Evolutionary conservation across 2,888 invertebrate species (phyloP).

Genomic region (Morpho deidamia): DNA sequence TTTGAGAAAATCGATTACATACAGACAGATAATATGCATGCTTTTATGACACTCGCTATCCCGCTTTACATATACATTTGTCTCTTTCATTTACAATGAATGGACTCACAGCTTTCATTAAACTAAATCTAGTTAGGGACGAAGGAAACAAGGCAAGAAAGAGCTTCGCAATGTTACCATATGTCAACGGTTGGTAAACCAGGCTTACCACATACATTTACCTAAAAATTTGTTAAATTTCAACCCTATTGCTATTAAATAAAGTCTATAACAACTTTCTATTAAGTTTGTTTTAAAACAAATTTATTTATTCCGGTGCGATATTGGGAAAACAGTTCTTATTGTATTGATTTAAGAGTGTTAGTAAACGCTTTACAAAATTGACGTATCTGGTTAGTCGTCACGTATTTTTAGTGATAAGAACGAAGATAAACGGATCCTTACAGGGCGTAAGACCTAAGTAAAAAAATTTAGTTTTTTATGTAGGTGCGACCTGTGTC

Average conservation of each 20-base stretch:
- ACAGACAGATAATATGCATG: neutral
- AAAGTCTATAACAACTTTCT: constrained; percentile 1
- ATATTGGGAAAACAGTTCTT: constrained; percentile 30
- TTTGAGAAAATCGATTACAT: no score
- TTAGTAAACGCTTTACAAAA: constrained; percentile 7
- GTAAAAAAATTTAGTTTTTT: neutral
- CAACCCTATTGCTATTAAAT: neutral
- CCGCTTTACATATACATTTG: neutral
- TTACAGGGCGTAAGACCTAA: constrained; percentile 27
- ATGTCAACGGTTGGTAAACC: constrained; percentile 57
- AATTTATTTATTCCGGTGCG: constrained; percentile 16
- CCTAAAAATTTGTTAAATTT: neutral
- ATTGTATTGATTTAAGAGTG: constrained; percentile 21
- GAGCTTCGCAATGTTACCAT: constrained; percentile 56
- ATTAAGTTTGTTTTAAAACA: constrained; percentile 11
- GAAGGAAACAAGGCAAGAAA: constrained; percentile 59
- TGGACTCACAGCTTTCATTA: constrained; percentile 52
- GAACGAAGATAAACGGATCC: constrained; percentile 52
- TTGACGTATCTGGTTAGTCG: constrained; percentile 37
- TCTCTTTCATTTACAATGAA: constrained; percentile 29
- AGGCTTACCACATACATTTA: constrained; percentile 28
- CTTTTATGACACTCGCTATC: neutral
- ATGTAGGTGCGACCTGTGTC: neutral
- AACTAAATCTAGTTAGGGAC: constrained; percentile 60
- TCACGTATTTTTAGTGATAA: constrained; percentile 53